These are phyloP conservation scores for Philopotamus ludificatus DNA, from an alignment of 1,140 invertebrate species.

Conservation along the genomic window DNA sequence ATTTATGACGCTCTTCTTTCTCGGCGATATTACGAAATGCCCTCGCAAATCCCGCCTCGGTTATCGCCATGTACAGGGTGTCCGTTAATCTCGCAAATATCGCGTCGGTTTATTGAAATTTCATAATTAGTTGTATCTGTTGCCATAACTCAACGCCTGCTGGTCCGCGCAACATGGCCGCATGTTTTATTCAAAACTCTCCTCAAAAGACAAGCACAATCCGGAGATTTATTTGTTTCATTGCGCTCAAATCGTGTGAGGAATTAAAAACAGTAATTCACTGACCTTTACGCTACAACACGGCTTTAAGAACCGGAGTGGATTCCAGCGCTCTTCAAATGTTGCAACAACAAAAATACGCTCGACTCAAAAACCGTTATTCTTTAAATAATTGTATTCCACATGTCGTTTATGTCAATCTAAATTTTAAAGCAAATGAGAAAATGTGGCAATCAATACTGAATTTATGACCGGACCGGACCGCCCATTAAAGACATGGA, in stretches of 20 bases:
- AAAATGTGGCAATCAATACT: too few relatives aligned
- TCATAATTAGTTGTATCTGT: neutral
- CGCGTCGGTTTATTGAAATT: neutral
- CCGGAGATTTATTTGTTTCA: neutral
- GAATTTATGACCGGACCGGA: too few relatives aligned
- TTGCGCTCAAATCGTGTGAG: neutral
- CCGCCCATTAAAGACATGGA: too few relatives aligned
- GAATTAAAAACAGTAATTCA: conserved; percentile 7
- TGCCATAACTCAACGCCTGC: neutral
- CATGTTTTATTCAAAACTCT: neutral
- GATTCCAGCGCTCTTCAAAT: too few relatives aligned
- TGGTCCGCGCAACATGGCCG: neutral
- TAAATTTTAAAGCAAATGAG: too few relatives aligned
- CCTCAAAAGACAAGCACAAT: neutral
- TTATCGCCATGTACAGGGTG: neutral
- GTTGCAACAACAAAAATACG: too few relatives aligned
- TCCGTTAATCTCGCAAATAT: neutral
- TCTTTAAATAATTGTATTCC: too few relatives aligned
- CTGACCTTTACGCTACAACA: neutral
- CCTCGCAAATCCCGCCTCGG: neutral
- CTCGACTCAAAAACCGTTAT: too few relatives aligned
- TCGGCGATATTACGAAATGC: neutral
- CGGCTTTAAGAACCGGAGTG: neutral
- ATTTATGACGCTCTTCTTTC: neutral
- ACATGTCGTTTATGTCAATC: too few relatives aligned